Percentiles rank a stretch among this genome's conserved stretches.
Conservation (phyloP, 64 coral and sea anemone genomes). For the Hydrozoanthus tunicans region DNA sequence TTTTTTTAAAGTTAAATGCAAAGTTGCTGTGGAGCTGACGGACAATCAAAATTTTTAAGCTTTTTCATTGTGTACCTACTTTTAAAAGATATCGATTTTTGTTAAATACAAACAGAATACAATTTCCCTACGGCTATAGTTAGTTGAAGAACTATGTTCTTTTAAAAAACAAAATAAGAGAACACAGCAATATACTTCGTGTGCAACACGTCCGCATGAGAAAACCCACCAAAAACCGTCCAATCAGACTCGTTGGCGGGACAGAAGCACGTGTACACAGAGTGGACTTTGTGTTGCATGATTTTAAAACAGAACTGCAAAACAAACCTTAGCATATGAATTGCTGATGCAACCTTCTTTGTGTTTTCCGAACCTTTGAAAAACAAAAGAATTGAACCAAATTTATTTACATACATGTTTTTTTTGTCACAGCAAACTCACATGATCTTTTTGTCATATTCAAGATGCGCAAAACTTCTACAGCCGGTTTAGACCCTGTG, state of each 20-base stretch:
- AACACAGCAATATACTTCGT: not conserved
- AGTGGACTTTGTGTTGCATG: conserved; percentile 29
- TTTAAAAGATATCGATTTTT: too few relatives aligned
- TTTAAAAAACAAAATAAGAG: not conserved
- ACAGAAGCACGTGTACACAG: conserved; percentile 13
- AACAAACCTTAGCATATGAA: not conserved
- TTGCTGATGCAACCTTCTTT: not conserved
- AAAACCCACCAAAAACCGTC: conserved; percentile 34
- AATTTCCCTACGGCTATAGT: too few relatives aligned
- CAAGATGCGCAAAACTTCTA: too few relatives aligned
- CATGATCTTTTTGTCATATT: not conserved
- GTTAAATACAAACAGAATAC: too few relatives aligned
- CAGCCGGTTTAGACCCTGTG: too few relatives aligned
- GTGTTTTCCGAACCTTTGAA: not conserved
- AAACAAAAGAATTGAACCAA: not conserved
- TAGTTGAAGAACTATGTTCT: not conserved
- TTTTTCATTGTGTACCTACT: too few relatives aligned
- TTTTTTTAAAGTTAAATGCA: too few relatives aligned
- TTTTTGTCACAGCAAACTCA: not conserved
- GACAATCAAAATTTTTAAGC: too few relatives aligned
- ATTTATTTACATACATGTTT: not conserved
- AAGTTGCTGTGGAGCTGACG: too few relatives aligned
- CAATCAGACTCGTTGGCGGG: conserved; percentile 36
- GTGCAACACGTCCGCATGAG: not conserved
- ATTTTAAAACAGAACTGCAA: not conserved